Conservation (phyloP, 2,888 invertebrate species). For the Sicus ferrugineus region DNA sequence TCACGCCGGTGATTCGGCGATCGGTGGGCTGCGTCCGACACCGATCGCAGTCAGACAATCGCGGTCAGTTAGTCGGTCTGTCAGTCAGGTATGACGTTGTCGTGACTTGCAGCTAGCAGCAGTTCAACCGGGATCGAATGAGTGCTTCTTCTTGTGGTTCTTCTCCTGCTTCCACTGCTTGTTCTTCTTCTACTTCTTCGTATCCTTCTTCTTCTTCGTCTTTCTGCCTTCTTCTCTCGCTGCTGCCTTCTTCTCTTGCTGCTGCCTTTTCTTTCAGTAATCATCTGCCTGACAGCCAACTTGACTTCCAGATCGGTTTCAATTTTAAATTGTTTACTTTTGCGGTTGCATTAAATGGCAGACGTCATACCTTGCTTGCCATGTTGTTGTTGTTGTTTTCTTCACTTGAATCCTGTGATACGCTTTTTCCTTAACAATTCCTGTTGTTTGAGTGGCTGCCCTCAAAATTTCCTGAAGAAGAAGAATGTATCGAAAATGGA, state of each 20-base stretch:
- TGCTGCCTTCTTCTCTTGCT: neutral
- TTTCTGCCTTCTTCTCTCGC: neutral
- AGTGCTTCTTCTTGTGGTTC: no score
- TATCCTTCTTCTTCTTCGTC: neutral
- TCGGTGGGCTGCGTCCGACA: neutral
- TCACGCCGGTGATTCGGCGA: neutral
- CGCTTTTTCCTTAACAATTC: neutral
- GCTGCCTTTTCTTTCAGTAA: conserved; percentile 52
- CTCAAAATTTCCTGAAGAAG: neutral
- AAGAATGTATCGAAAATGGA: neutral
- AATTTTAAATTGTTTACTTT: conserved; percentile 43
- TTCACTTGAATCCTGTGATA: neutral
- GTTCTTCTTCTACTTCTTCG: neutral
- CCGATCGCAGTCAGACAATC: neutral
- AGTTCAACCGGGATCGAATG: neutral
- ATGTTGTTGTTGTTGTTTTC: neutral
- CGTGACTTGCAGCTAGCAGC: neutral
- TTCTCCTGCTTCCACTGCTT: neutral
- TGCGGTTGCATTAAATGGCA: conserved; percentile 8
- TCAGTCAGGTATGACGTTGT: no score
- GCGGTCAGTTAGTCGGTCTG: neutral
- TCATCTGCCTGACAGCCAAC: conserved; percentile 63
- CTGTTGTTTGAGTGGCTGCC: neutral
- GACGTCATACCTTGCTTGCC: neutral
- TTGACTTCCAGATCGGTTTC: conserved; percentile 63